phyloP scores from a whole-genome alignment of 2,797 vertebrate species.

The Sebastes taczanowskii region DNA sequence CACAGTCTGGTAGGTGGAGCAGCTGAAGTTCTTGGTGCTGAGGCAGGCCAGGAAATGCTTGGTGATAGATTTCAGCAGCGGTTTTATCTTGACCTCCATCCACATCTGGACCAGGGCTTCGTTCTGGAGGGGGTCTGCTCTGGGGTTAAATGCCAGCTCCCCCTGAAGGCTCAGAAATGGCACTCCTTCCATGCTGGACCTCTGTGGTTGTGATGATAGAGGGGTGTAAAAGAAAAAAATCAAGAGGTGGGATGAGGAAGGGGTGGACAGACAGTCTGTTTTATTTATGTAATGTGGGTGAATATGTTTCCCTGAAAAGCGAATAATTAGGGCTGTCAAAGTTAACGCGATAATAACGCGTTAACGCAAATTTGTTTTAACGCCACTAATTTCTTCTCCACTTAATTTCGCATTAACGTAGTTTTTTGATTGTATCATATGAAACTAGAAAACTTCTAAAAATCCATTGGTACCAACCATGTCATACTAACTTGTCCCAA shows the following conservation, averaged over 20 bases:
- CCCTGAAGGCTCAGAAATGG: constrained; percentile 69
- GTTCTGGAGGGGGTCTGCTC: constrained; percentile 66
- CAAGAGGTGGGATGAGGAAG: not conserved
- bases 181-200: constrained; percentile 48
- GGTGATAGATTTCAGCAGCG: constrained; percentile 77
- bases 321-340: not conserved
- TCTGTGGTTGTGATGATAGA: constrained; percentile 29
- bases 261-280: not conserved
- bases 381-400: no score
- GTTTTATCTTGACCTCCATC: constrained; percentile 78
- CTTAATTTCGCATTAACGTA: no score
- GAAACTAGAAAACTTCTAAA: no score
- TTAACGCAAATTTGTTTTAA: no score
- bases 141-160: constrained; percentile 29
- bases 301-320: not conserved
- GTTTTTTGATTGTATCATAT: no score
- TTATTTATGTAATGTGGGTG: not conserved
- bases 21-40: constrained; percentile 83
- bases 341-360: no score
- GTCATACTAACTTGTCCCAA: no score
- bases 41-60: constrained; percentile 80
- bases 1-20: constrained; percentile 80
- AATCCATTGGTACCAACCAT: no score
- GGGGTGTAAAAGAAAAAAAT: not conserved
- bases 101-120: constrained; percentile 77